phyloP scores from a whole-genome alignment of 2,888 invertebrate species.

The Trichogramma dendrolimi region DNA sequence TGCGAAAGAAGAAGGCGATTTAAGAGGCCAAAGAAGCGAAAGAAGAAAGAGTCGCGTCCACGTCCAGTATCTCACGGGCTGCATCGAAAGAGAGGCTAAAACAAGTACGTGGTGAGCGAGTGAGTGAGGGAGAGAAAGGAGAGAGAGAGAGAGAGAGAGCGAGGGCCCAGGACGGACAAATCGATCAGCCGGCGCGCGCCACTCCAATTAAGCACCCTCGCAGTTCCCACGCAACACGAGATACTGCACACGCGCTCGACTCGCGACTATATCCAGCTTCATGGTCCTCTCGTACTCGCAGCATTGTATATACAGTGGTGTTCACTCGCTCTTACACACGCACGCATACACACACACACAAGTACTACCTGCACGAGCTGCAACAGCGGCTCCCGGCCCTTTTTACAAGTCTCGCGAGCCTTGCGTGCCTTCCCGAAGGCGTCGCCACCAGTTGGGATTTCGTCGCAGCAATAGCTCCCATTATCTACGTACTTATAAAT shows the following conservation, averaged over 20 bases:
- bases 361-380: too few species aligned
- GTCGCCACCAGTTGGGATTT: constrained; percentile 3
- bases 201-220: constrained; percentile 23
- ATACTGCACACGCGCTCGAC: neutral
- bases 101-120: neutral
- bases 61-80: constrained; percentile 23
- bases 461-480: too few species aligned
- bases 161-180: constrained; percentile 3
- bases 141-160: neutral
- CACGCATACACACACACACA: too few species aligned
- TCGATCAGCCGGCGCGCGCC: constrained; percentile 6
- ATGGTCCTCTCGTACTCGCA: too few species aligned
- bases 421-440: constrained; percentile 4
- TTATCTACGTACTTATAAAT: too few species aligned
- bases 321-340: too few species aligned
- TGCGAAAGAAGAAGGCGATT: too few species aligned
- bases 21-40: constrained; percentile 7
- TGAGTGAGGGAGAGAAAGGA: neutral
- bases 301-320: too few species aligned
- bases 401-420: too few species aligned
- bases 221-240: constrained; percentile 32
- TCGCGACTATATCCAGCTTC: neutral
- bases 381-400: too few species aligned
- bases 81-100: constrained; percentile 4
- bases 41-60: neutral